A percentile compares a stretch with the other conserved stretches of the same genome.
These are phyloP conservation scores for Percina caprodes DNA, from an alignment of 2,113 vertebrate genomes.

Conservation along the genomic window DNA sequence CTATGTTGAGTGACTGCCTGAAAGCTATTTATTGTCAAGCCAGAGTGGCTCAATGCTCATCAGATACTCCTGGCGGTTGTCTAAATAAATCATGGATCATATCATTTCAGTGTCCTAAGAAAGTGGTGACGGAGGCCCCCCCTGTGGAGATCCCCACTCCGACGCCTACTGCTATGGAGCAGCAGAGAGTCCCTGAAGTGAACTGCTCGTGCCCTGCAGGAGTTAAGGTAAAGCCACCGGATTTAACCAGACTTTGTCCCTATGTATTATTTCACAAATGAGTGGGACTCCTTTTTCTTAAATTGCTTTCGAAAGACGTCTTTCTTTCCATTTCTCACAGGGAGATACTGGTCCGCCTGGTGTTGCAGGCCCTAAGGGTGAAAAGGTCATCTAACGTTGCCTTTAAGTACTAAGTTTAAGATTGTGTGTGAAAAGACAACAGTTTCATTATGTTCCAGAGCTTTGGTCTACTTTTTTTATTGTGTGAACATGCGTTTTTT, in stretches of 20 bases:
- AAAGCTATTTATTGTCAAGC: no score
- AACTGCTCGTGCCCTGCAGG: slow-evolving; percentile 94
- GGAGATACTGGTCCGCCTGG: slow-evolving; percentile 89
- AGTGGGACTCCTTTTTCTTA: slow-evolving; percentile 32
- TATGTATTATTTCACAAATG: not conserved
- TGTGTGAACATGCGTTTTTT: slow-evolving; percentile 64
- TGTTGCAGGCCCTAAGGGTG: slow-evolving; percentile 88
- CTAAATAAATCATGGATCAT: not conserved
- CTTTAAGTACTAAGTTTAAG: not conserved
- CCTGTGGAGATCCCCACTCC: slow-evolving; percentile 76
- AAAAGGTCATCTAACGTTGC: slow-evolving; percentile 88
- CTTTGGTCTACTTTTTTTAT: slow-evolving; percentile 11
- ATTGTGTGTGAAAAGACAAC: slow-evolving; percentile 34
- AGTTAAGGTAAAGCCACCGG: slow-evolving; percentile 84
- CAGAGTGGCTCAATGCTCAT: no score
- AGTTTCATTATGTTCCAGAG: slow-evolving; percentile 1
- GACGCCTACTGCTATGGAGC: slow-evolving; percentile 83
- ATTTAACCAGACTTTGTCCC: not conserved
- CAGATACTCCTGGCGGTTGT: no score
- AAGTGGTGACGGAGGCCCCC: slow-evolving; percentile 88
- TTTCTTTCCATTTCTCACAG: slow-evolving; percentile 81
- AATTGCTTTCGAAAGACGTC: slow-evolving; percentile 42
- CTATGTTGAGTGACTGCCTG: no score
- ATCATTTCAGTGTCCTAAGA: slow-evolving; percentile 89
- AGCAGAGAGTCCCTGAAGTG: slow-evolving; percentile 83